phyloP scores from a whole-genome alignment of 2,113 vertebrate species.

The Nycticebus coucang region DNA sequence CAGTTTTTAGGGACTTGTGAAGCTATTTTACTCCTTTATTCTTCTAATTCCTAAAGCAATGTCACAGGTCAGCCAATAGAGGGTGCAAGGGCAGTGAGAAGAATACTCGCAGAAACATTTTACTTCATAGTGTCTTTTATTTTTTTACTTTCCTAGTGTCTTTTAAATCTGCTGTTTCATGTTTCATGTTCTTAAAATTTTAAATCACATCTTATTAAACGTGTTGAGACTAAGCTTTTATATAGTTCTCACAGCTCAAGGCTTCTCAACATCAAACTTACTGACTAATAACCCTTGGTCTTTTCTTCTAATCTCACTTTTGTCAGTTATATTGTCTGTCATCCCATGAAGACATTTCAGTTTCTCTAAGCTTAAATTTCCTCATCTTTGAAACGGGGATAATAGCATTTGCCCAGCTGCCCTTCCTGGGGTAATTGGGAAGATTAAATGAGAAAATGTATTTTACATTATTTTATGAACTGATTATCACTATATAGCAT shows the following conservation, averaged over 20 bases:
- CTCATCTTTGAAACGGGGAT: neutral
- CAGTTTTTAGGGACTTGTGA: conserved; percentile 5
- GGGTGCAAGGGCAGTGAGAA: conserved; percentile 47
- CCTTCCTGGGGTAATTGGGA: neutral
- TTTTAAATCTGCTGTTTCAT: conserved; percentile 28
- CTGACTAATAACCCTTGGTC: neutral
- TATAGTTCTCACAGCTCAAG: neutral
- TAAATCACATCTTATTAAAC: neutral
- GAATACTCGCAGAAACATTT: neutral
- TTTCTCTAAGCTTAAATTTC: neutral
- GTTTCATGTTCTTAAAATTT: neutral
- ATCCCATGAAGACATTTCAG: neutral
- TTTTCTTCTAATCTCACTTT: neutral
- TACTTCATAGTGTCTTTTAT: neutral
- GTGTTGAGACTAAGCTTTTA: neutral
- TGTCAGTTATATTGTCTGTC: neutral
- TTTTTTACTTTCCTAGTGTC: neutral
- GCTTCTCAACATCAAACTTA: neutral
- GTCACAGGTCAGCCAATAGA: conserved; percentile 66
- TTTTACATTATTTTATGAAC: conserved; percentile 30
- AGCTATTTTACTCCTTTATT: fast-evolving
- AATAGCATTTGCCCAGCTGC: neutral
- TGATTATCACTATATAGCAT: neutral
- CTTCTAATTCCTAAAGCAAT: neutral
- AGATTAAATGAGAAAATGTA: conserved; percentile 11